Conservation (phyloP, 2,113 vertebrate genomes). For the Lepus timidus region DNA sequence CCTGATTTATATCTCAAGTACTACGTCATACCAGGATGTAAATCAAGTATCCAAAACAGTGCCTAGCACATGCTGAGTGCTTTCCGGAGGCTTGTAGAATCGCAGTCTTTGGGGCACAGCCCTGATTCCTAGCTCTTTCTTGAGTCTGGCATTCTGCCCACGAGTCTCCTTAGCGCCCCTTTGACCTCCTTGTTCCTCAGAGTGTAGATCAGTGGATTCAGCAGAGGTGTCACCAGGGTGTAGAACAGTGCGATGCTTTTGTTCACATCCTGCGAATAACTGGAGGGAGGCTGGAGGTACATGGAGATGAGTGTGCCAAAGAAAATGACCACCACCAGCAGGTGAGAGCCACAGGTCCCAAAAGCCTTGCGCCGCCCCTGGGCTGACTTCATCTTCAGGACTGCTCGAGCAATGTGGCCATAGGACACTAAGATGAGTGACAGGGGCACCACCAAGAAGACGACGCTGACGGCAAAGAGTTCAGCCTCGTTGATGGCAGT, state of each 20-base stretch:
- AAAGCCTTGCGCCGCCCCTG: slow-evolving; percentile 62
- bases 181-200: slow-evolving; percentile 72
- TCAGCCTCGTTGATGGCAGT: slow-evolving; percentile 45
- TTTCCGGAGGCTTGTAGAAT: background rate
- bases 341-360: slow-evolving; percentile 68
- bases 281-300: slow-evolving; percentile 71
- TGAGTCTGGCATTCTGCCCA: background rate
- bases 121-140: background rate
- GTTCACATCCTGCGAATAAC: slow-evolving; percentile 69
- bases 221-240: slow-evolving; percentile 62
- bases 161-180: slow-evolving; percentile 46
- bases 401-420: slow-evolving; percentile 14
- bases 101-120: no score
- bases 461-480: slow-evolving; percentile 36
- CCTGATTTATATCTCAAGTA: background rate
- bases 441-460: slow-evolving; percentile 50
- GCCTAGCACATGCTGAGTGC: background rate
- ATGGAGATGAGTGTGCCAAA: slow-evolving; percentile 70
- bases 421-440: slow-evolving; percentile 73
- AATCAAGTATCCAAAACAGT: background rate
- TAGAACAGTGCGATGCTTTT: slow-evolving; percentile 71
- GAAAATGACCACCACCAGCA: slow-evolving; percentile 69
- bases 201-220: slow-evolving; percentile 73
- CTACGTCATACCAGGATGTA: background rate
- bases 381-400: slow-evolving; percentile 57